Evolutionary conservation across 2,113 vertebrate genomes (phyloP).

Genomic region (Melanostigma gelatinosum): DNA sequence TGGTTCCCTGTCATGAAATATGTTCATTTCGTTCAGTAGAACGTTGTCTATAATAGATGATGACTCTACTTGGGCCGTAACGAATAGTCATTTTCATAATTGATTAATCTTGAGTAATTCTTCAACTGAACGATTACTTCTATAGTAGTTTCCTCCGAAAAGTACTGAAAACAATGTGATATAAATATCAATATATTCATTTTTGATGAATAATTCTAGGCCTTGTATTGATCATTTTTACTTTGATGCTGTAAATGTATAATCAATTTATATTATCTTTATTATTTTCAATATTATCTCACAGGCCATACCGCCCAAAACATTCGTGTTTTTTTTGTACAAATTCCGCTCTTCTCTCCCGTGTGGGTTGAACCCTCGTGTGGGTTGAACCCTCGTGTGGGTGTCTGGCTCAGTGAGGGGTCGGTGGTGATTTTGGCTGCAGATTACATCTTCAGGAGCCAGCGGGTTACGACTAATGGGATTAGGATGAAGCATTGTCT

Average conservation of each 20-base stretch:
- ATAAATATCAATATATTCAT: background rate
- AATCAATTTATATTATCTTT: background rate
- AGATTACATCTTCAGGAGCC: conserved; percentile 48
- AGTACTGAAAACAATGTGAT: background rate
- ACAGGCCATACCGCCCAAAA: background rate
- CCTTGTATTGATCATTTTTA: background rate
- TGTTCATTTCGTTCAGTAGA: background rate
- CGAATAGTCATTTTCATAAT: background rate
- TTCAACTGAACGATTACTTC: background rate
- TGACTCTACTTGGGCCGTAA: background rate
- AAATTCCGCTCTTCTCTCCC: background rate
- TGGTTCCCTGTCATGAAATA: background rate
- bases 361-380: background rate
- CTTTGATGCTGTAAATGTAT: background rate
- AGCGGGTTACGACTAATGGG: conserved; percentile 59
- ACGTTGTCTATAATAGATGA: background rate
- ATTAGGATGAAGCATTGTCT: conserved; percentile 60
- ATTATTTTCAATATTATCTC: background rate
- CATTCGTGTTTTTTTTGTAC: background rate
- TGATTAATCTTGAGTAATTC: background rate
- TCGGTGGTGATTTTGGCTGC: conserved; percentile 33
- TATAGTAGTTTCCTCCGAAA: background rate
- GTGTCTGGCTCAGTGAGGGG: conserved; percentile 25
- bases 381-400: background rate
- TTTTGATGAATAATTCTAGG: background rate